Evolutionary conservation across 2,888 invertebrate genomes (phyloP).

Genomic region (Ypsolopha sequella): DNA sequence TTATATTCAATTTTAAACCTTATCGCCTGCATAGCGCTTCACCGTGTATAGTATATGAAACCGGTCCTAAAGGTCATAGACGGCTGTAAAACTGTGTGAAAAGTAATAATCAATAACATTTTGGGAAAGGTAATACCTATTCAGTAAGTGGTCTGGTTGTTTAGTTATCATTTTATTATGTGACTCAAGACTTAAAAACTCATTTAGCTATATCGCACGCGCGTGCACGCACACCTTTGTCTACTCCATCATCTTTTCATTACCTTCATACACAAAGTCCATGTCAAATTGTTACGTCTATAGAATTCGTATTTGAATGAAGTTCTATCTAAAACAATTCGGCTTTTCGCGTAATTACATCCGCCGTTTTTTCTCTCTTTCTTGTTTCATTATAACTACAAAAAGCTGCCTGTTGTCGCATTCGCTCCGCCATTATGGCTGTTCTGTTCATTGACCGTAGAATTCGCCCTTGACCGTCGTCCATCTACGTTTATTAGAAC

Average conservation of each 20-base stretch:
- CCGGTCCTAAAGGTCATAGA: too few relatives aligned
- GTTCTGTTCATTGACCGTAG: slow-evolving; percentile 24
- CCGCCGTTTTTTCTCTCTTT: slow-evolving; percentile 31
- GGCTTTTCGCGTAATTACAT: slow-evolving; percentile 29
- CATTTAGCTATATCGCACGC: slow-evolving; percentile 15
- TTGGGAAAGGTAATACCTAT: too few relatives aligned
- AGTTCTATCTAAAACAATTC: not conserved
- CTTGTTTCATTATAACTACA: slow-evolving; percentile 1
- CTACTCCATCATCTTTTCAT: too few relatives aligned
- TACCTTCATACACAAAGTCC: too few relatives aligned
- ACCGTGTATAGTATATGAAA: too few relatives aligned
- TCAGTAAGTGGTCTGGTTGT: slow-evolving; percentile 9
- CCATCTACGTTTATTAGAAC: not conserved
- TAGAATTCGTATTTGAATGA: not conserved
- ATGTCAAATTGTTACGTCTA: too few relatives aligned
- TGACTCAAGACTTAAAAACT: slow-evolving; percentile 21
- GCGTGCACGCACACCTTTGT: not conserved
- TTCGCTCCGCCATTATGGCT: slow-evolving; percentile 30
- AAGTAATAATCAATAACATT: not conserved
- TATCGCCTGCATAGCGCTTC: too few relatives aligned
- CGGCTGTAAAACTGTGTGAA: not conserved
- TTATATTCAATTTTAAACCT: too few relatives aligned
- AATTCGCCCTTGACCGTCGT: slow-evolving; percentile 9
- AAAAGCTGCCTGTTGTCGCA: slow-evolving; percentile 25
- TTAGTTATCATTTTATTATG: slow-evolving; percentile 60